Evolutionary conservation across 35 echinoderm and acorn worm genomes (phyloP).

Genomic region (Ptychodera flava): DNA sequence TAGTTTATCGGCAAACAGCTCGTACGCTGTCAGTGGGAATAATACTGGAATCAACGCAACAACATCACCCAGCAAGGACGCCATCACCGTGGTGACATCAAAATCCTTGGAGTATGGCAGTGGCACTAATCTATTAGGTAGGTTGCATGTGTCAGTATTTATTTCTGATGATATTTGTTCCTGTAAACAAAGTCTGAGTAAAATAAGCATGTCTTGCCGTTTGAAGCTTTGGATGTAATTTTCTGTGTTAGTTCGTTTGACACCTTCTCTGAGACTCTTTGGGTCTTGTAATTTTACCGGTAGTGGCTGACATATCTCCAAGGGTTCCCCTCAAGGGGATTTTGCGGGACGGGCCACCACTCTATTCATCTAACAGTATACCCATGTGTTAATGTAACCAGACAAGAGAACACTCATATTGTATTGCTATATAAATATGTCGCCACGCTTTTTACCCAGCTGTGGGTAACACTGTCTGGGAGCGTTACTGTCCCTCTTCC

Average conservation of each 20-base stretch:
- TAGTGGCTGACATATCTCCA: background rate
- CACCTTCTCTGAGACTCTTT: background rate
- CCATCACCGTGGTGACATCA: background rate
- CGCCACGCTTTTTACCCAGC: no score
- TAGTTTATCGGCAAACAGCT: background rate
- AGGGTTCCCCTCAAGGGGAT: no score
- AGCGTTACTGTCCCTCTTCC: no score
- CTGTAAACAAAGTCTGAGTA: background rate
- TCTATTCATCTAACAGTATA: no score
- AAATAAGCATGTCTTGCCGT: background rate
- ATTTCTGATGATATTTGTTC: no score
- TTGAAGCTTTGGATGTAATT: background rate
- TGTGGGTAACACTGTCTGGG: no score
- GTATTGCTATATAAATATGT: no score
- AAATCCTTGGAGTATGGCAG: background rate
- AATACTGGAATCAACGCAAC: background rate
- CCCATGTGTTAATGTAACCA: no score
- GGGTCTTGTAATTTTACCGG: background rate
- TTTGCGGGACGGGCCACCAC: no score
- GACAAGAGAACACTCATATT: no score
- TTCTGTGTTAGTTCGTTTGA: background rate
- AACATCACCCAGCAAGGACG: no score
- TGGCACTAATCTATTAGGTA: background rate
- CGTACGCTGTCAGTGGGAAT: background rate
- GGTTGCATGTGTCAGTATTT: no score